Evolutionary conservation across 2,888 invertebrate species (phyloP), one percentile per base, ranked within the genome.

Genomic region (Drosophila greeni): DNA sequence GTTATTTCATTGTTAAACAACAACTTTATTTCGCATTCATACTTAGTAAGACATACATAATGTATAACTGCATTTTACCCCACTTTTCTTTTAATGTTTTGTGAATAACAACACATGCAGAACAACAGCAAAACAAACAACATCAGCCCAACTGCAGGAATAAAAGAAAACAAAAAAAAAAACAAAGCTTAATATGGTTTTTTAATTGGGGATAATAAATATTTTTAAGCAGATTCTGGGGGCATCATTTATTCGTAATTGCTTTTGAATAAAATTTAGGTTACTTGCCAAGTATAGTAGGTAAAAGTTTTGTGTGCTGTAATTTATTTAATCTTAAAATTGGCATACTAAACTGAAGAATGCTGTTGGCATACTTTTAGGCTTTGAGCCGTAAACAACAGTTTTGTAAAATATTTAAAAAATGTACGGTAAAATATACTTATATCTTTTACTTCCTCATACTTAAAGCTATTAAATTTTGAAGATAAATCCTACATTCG

Each of bases 91-190:
- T 52, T 18, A 40, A 31, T 60, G 39, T 40, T 14, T 39, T 69
- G 69, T 67, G 52, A 61, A 62, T 65, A 71, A 70, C 43, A 31
- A 31, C 49, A 42, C n/a, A 59, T 31, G 62, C 48, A 43, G 31
- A 36, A 59, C 40, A 53, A 58, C 55, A 61, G 42, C 73, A 75
- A 76, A 48, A 72, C 40, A 64, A 73, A 52, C 61, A 73, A 55
- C 67, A 73, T 61, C 65, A 76, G 29, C 11, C 9, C 36, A 59
- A 58, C 54, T 66, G 82, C 82, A 79, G 82, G 81, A 78, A 81
- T 78, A 84, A 82, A 72, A 67, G 60, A 57, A 36, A 57, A 8
- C 6, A 26, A 67, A 60, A 61, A 67, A 62, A 59, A 62, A 66
- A 57, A 65, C 43, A 62, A 58, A 16, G 12, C n/a, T 40, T n/a